A percentile compares a stretch with the other conserved stretches of the same genome.
Evolutionary conservation across 2,888 invertebrate species (phyloP).

Genomic region (Cabera pusaria): DNA sequence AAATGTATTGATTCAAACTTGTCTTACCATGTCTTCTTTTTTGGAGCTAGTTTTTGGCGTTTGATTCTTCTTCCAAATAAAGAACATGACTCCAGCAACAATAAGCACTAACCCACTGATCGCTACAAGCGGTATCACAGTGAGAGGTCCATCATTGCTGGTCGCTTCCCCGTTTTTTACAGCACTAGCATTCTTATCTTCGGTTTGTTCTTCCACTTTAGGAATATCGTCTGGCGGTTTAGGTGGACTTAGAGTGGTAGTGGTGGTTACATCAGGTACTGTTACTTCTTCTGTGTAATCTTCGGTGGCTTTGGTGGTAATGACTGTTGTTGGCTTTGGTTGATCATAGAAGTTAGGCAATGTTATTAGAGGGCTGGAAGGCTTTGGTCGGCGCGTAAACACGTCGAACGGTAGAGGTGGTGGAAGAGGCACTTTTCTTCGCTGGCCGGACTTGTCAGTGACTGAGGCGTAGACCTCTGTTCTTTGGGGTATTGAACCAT

Average conservation of each 20-base stretch:
- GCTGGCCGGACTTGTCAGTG: conserved; percentile 56
- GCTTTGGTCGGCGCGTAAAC: conserved; percentile 42
- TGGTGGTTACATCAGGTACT: conserved; percentile 63
- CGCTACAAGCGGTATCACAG: conserved; percentile 88
- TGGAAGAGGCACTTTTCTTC: conserved; percentile 57
- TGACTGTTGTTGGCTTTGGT: conserved; percentile 28
- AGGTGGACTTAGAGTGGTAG: conserved; percentile 51
- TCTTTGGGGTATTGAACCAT: conserved; percentile 67
- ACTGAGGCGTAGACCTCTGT: conserved; percentile 68
- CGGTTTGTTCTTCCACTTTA: conserved; percentile 40
- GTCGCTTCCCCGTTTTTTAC: conserved; percentile 61
- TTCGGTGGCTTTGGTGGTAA: conserved; percentile 54
- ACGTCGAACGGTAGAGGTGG: conserved; percentile 50
- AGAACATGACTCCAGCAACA: conserved; percentile 86
- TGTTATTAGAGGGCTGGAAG: conserved; percentile 41
- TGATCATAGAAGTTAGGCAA: conserved; percentile 38
- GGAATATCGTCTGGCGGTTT: conserved; percentile 51
- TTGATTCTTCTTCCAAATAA: conserved; percentile 88
- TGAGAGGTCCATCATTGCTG: conserved; percentile 81
- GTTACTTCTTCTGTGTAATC: conserved; percentile 48
- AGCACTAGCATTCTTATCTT: conserved; percentile 48
- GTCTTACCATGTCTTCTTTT: conserved; percentile 90
- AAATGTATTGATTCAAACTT: conserved; percentile 6
- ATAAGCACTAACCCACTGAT: conserved; percentile 87
- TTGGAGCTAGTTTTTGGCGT: conserved; percentile 83